Conservation (phyloP, 2,113 vertebrate species). For the Pipra filicauda region DNA sequence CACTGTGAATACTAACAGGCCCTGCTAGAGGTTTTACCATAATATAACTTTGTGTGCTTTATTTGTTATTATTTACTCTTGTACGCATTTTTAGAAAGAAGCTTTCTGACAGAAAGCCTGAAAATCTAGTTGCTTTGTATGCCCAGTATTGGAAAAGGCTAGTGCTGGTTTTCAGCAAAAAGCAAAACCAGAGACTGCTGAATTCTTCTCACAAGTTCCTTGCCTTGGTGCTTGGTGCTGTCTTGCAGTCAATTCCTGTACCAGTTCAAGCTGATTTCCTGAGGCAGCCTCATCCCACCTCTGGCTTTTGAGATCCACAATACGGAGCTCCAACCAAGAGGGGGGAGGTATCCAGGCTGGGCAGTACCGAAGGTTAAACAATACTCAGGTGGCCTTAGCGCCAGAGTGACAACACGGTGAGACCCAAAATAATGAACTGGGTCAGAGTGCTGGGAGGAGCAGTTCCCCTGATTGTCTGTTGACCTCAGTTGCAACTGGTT, state of each 20-base stretch:
- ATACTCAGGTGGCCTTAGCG: not conserved
- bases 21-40: not conserved
- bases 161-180: not conserved
- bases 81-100: not conserved
- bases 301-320: not conserved
- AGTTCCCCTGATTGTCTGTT: constrained; percentile 43
- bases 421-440: not conserved
- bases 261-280: not conserved
- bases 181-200: not conserved
- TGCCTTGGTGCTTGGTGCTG: not conserved
- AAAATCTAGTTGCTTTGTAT: not conserved
- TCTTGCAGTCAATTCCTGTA: not conserved
- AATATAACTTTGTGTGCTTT: not conserved
- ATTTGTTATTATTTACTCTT: not conserved
- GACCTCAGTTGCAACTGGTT: not conserved
- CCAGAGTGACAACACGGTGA: not conserved
- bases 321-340: not conserved
- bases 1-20: not conserved
- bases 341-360: not conserved
- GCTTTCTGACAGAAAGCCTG: not conserved
- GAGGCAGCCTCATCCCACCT: not conserved
- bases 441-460: constrained; percentile 37
- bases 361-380: not conserved
- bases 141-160: not conserved
- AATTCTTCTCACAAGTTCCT: not conserved